Evolutionary conservation across 2,113 vertebrate species (phyloP).

Genomic region (Erinaceus europaeus): DNA sequence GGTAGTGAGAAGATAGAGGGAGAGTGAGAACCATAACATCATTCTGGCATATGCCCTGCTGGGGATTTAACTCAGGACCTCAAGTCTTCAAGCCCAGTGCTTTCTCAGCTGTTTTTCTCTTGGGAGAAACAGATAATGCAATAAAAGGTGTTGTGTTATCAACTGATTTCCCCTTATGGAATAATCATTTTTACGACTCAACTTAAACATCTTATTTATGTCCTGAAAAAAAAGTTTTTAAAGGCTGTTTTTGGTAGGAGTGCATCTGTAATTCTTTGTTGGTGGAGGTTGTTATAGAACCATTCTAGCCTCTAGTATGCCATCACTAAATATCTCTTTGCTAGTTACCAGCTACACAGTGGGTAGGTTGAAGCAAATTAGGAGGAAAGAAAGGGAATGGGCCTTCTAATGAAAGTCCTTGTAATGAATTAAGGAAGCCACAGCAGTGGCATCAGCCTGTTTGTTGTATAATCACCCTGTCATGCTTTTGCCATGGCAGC

Average conservation of each 20-base stretch:
- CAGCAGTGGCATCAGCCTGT: neutral
- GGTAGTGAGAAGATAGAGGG: too few relatives aligned
- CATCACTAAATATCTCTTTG: constrained; percentile 28
- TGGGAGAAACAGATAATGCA: constrained; percentile 29
- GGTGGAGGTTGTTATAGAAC: neutral
- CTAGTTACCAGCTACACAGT: constrained; percentile 17
- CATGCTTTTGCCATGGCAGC: neutral
- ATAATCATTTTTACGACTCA: neutral
- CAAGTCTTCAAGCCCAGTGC: neutral
- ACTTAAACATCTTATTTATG: neutral
- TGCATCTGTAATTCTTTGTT: constrained; percentile 31
- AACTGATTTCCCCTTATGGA: neutral
- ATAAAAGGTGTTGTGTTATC: neutral
- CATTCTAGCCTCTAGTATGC: constrained; percentile 13
- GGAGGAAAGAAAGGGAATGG: constrained; percentile 19
- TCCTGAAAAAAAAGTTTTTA: neutral
- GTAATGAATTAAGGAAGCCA: neutral
- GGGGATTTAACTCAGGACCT: too few relatives aligned
- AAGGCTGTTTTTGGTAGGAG: neutral
- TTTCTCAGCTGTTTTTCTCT: constrained; percentile 2
- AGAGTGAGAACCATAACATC: too few relatives aligned
- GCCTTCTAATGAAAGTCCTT: constrained; percentile 10
- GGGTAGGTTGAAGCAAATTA: constrained; percentile 18
- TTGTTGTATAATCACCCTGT: neutral
- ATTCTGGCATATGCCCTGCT: too few relatives aligned